Evolutionary conservation across 2,797 vertebrate species (phyloP).

Genomic region (Phataginus tricuspis): DNA sequence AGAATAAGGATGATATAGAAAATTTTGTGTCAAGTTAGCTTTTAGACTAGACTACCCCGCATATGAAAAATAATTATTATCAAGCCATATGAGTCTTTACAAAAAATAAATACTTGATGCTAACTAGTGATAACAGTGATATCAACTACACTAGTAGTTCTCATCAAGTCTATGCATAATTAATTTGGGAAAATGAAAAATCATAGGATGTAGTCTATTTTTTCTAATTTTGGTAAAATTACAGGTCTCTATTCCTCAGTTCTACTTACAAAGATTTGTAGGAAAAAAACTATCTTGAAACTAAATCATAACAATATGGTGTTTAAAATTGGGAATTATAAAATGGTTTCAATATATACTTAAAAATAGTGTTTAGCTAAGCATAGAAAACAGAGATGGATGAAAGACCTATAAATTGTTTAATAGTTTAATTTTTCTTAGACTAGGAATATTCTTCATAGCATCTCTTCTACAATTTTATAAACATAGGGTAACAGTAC

Average conservation of each 20-base stretch:
- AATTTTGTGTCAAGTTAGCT: neutral
- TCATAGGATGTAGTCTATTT: neutral
- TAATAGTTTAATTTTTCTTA: neutral
- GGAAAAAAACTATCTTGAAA: neutral
- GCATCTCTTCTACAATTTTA: neutral
- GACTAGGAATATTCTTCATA: neutral
- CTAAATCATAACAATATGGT: neutral
- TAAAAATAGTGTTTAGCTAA: neutral
- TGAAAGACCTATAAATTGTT: neutral
- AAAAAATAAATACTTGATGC: neutral
- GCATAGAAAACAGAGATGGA: neutral
- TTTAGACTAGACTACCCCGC: neutral
- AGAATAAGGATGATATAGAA: neutral
- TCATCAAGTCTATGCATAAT: neutral
- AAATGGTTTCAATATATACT: neutral
- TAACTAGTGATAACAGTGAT: neutral
- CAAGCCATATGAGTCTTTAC: neutral
- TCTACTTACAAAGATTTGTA: neutral
- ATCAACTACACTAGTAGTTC: neutral
- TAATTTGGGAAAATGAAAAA: neutral
- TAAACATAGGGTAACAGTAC: neutral
- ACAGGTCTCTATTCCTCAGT: neutral
- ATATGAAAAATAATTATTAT: neutral
- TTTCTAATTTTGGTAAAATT: neutral
- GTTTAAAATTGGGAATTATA: conserved; percentile 7